Percentiles rank a stretch among this genome's conserved stretches.
phyloP scores from a whole-genome alignment of 2,797 vertebrate species.

The Poeciliopsis presidionis region DNA sequence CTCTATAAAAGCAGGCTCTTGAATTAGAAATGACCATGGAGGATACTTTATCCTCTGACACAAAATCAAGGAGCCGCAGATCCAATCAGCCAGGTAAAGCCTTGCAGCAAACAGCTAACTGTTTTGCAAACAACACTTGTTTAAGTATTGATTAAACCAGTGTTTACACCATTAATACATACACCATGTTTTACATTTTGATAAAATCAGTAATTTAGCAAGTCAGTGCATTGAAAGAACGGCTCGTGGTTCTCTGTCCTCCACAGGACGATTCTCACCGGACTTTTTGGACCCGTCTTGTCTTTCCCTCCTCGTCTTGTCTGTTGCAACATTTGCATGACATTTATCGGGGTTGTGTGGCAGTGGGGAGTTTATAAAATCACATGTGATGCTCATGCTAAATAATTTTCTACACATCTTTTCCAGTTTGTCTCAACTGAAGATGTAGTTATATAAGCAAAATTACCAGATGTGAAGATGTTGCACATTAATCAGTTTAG shows the following conservation, averaged over 20 bases:
- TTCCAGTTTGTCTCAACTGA: not conserved
- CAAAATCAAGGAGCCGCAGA: constrained; percentile 7
- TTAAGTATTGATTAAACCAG: constrained; percentile 2
- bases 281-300: not conserved
- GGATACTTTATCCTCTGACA: constrained; percentile 6
- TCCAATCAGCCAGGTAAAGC: not conserved
- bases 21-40: constrained; percentile 45
- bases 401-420: not conserved
- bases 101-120: constrained; percentile 1
- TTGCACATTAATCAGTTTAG: no score
- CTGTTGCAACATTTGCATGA: not conserved
- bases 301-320: not conserved
- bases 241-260: not conserved
- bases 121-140: not conserved
- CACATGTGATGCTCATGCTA: no score
- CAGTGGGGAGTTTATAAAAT: no score
- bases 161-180: not conserved
- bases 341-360: not conserved
- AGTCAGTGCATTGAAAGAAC: not conserved
- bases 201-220: not conserved
- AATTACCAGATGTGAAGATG: no score
- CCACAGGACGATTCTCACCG: not conserved
- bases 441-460: not conserved
- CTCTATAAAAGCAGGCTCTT: constrained; percentile 23
- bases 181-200: not conserved